These are phyloP conservation scores for Tenthredo livida DNA, from an alignment of 2,888 invertebrate genomes.

Conservation along the genomic window DNA sequence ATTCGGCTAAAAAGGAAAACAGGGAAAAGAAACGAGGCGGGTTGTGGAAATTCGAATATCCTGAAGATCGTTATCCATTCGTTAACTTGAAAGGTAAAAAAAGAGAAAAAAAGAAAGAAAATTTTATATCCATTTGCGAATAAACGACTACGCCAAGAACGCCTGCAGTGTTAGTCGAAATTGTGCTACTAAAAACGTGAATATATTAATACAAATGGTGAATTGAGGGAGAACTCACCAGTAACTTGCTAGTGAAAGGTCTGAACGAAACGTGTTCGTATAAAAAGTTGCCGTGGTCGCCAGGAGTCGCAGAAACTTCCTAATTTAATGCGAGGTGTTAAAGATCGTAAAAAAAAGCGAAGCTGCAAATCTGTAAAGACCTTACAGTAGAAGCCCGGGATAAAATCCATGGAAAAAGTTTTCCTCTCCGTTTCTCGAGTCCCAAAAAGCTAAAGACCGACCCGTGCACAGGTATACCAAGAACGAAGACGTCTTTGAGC, in stretches of 20 bases:
- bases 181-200: conserved; percentile 40
- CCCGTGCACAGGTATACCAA: neutral
- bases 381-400: neutral
- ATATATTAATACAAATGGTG: conserved; percentile 48
- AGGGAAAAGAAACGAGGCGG: neutral
- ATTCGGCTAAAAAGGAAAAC: neutral
- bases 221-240: conserved; percentile 26
- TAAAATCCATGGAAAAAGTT: conserved; percentile 21
- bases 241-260: conserved; percentile 18
- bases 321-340: conserved; percentile 49
- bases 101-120: neutral
- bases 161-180: conserved; percentile 17
- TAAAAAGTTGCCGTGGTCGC: conserved; percentile 31
- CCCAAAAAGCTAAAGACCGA: neutral
- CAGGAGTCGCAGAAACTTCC: conserved; percentile 47
- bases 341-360: conserved; percentile 19
- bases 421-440: neutral
- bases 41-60: neutral
- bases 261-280: neutral
- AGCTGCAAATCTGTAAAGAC: neutral
- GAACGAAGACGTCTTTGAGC: conserved; percentile 12
- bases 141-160: conserved; percentile 10
- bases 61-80: neutral
- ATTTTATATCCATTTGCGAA: neutral
- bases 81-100: neutral